phyloP scores from a whole-genome alignment of 2,113 vertebrate species.

The Coturnix japonica region DNA sequence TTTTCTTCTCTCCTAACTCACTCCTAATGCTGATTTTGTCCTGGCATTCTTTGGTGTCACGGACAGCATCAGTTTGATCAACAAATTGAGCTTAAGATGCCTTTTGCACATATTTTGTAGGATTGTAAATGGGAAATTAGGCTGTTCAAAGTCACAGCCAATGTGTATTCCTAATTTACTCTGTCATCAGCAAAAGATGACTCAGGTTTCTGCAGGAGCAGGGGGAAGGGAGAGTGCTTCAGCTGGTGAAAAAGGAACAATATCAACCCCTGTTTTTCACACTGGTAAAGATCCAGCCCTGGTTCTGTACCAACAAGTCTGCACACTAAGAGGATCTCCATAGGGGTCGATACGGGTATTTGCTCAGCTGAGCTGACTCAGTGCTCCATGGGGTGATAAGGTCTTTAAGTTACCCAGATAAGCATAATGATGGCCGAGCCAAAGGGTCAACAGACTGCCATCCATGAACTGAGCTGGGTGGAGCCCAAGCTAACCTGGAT shows the following conservation, averaged over 20 bases:
- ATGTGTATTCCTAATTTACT: background rate
- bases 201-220: background rate
- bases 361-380: background rate
- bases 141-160: background rate
- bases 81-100: background rate
- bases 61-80: background rate
- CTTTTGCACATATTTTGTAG: background rate
- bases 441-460: background rate
- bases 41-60: background rate
- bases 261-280: background rate
- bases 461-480: background rate
- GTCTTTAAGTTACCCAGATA: background rate
- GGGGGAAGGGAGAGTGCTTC: background rate
- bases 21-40: background rate
- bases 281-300: background rate
- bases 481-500: background rate
- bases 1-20: background rate
- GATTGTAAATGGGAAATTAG: background rate
- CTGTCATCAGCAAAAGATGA: background rate
- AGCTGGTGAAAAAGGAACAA: background rate
- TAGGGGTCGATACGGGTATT: background rate
- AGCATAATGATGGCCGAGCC: background rate
- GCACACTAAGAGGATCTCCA: background rate
- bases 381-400: background rate
- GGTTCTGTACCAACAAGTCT: background rate